These are phyloP conservation scores for Amazona vittata DNA, from an alignment of 2,113 vertebrate genomes.

Conservation along the genomic window DNA sequence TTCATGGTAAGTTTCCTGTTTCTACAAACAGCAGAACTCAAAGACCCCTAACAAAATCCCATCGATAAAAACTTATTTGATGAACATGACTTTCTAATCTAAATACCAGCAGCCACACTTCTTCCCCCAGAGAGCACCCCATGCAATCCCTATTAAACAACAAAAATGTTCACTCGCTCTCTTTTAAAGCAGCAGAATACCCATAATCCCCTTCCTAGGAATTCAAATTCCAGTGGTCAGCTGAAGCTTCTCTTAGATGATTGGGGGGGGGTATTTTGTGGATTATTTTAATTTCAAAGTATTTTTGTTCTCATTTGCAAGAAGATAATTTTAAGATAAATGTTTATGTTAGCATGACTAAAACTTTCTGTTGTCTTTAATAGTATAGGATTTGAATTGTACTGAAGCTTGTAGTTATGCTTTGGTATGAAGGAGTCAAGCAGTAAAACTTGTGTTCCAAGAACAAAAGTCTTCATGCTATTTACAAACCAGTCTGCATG, in stretches of 20 bases:
- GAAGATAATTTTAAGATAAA: neutral
- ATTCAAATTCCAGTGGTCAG: neutral
- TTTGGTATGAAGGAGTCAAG: neutral
- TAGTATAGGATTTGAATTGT: neutral
- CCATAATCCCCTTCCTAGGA: neutral
- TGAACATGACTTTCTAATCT: neutral
- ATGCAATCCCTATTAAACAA: neutral
- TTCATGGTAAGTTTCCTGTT: neutral
- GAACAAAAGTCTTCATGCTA: neutral
- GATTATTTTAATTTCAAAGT: neutral
- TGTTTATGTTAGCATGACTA: neutral
- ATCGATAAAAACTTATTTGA: neutral
- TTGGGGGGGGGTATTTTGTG: neutral
- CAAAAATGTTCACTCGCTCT: neutral
- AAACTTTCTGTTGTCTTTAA: neutral
- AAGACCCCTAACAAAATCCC: neutral
- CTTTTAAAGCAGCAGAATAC: neutral
- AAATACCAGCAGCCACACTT: neutral
- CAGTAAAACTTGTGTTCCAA: neutral
- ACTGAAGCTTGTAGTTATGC: neutral
- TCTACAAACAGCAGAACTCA: neutral
- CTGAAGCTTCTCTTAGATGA: neutral
- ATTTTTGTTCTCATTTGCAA: neutral
- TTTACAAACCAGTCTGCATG: neutral
- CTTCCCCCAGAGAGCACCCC: neutral